phyloP scores from a whole-genome alignment of 2,797 vertebrate species.

The Acridotheres tristis region DNA sequence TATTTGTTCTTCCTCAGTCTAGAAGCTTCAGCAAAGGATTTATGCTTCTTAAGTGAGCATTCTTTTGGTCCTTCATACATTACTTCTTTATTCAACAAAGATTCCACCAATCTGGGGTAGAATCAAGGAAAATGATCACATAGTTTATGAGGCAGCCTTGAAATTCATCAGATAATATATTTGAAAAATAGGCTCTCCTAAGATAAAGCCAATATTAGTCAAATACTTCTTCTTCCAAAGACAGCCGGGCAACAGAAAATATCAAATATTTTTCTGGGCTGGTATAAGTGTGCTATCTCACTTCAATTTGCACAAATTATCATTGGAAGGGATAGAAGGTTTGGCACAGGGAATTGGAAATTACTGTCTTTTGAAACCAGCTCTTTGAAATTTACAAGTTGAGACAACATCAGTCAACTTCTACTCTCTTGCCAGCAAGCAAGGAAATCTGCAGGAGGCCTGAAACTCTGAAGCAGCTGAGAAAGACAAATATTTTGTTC shows the following conservation, averaged over 20 bases:
- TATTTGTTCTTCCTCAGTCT: neutral
- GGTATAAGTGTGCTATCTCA: neutral
- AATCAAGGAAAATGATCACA: neutral
- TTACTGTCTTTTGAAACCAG: neutral
- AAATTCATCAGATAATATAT: constrained; percentile 10
- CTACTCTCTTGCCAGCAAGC: neutral
- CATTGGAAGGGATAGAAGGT: neutral
- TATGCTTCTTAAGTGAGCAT: neutral
- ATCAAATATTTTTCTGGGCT: neutral
- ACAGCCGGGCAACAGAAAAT: neutral
- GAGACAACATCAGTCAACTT: neutral
- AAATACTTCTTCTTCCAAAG: neutral
- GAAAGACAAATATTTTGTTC: neutral
- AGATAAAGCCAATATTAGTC: neutral
- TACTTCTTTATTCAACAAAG: neutral
- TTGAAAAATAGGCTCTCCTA: neutral
- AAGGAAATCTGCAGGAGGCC: neutral
- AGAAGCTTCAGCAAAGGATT: neutral
- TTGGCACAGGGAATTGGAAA: neutral
- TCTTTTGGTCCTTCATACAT: neutral
- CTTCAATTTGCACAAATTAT: neutral
- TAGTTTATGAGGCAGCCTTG: neutral
- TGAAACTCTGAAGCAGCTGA: neutral
- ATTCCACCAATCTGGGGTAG: neutral
- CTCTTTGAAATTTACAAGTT: neutral